phyloP scores from a whole-genome alignment of 2,888 invertebrate species.

The Trichopria drosophilae region DNA sequence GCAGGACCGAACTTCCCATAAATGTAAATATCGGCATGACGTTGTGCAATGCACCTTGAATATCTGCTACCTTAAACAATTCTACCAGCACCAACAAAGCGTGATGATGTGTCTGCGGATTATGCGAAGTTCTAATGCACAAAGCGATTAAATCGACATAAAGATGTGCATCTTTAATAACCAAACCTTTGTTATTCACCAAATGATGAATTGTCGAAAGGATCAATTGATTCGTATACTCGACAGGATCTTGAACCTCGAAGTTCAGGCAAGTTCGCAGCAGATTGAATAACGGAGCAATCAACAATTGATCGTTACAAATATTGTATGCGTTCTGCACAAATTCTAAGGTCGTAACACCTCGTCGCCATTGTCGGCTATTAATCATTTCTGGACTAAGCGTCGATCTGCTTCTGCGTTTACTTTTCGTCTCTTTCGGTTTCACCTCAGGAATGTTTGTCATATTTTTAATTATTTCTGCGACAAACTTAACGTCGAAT shows the following conservation, averaged over 20 bases:
- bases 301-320: slow-evolving; percentile 66
- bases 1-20: slow-evolving; percentile 89
- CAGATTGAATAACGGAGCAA: slow-evolving; percentile 77
- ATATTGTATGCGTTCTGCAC: slow-evolving; percentile 85
- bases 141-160: slow-evolving; percentile 82
- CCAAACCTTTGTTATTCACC: slow-evolving; percentile 37
- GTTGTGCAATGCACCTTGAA: slow-evolving; percentile 69
- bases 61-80: slow-evolving; percentile 48
- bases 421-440: slow-evolving; percentile 19
- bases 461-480: slow-evolving; percentile 66
- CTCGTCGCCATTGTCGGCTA: slow-evolving; percentile 74
- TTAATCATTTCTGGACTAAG: slow-evolving; percentile 64
- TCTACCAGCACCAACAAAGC: slow-evolving; percentile 82
- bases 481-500: slow-evolving; percentile 66
- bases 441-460: slow-evolving; percentile 43
- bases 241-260: slow-evolving; percentile 79
- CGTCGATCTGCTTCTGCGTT: slow-evolving; percentile 11
- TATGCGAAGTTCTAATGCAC: slow-evolving; percentile 86
- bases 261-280: slow-evolving; percentile 77
- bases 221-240: slow-evolving; percentile 86
- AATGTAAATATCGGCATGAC: slow-evolving; percentile 98
- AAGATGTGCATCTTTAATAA: slow-evolving; percentile 59
- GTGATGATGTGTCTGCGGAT: slow-evolving; percentile 95
- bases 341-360: slow-evolving; percentile 79
- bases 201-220: slow-evolving; percentile 73